These are phyloP conservation scores for Molossus molossus DNA, from an alignment of 2,797 vertebrate species.

Conservation along the genomic window DNA sequence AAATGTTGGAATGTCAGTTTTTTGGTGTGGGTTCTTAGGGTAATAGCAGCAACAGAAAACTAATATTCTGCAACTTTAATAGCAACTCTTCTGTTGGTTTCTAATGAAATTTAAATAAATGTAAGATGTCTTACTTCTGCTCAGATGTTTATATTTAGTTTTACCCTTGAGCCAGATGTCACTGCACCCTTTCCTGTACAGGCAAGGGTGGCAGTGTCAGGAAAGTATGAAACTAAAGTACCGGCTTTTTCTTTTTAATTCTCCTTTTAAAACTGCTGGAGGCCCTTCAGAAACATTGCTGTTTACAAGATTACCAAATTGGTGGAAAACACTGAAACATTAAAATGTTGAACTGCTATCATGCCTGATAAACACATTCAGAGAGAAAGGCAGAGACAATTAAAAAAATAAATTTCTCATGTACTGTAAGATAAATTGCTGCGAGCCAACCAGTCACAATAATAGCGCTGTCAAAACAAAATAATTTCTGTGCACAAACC, in stretches of 20 bases:
- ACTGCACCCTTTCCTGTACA: not conserved
- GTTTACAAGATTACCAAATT: constrained; percentile 72
- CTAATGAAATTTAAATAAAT: not conserved
- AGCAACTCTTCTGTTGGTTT: constrained; percentile 1
- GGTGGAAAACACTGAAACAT: constrained; percentile 78
- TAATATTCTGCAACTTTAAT: not conserved
- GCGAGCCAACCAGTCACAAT: constrained; percentile 78
- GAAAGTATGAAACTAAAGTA: constrained; percentile 50
- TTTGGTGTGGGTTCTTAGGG: not conserved
- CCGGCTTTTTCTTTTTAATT: constrained; percentile 46
- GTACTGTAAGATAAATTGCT: constrained; percentile 75
- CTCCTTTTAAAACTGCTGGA: constrained; percentile 74
- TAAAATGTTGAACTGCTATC: constrained; percentile 77
- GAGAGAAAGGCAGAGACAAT: constrained; percentile 83
- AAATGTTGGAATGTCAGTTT: not conserved
- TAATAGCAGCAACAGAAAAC: not conserved
- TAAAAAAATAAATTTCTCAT: constrained; percentile 81
- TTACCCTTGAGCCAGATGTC: not conserved
- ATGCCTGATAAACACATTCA: constrained; percentile 80
- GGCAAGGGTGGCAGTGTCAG: not conserved
- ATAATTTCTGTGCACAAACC: constrained; percentile 80
- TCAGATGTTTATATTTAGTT: not conserved
- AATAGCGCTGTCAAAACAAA: constrained; percentile 81
- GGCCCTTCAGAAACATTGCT: not conserved
- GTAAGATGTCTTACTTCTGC: constrained; percentile 22